A percentile compares a stretch with the other conserved stretches of the same genome.
These are phyloP conservation scores for Hylaeus anthracinus DNA, from an alignment of 1,140 invertebrate genomes.

Conservation along the genomic window DNA sequence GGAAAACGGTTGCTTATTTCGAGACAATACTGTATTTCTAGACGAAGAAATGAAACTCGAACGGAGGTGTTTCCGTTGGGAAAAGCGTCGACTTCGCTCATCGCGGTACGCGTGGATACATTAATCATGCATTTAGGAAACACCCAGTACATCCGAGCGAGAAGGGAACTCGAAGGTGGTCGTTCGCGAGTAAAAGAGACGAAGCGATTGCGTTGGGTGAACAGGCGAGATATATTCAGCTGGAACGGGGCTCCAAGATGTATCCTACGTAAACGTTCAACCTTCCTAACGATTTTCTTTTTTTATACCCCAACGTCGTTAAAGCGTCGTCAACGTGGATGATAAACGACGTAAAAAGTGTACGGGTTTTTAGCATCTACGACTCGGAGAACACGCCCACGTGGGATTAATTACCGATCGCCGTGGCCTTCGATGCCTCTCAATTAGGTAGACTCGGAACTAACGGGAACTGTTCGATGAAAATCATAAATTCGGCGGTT, in stretches of 20 bases:
- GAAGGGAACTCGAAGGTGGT: no score
- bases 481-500: conserved; percentile 15
- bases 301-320: background rate
- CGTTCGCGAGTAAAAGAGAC: no score
- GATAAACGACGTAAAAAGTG: conserved; percentile 32
- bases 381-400: conserved; percentile 7
- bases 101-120: no score
- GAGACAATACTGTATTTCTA: no score
- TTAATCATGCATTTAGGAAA: no score
- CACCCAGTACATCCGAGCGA: no score
- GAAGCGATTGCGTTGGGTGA: background rate
- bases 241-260: background rate
- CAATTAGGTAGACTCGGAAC: conserved; percentile 33
- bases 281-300: conserved; percentile 8
- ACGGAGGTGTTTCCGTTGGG: no score
- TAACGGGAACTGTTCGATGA: background rate
- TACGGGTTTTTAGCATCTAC: background rate
- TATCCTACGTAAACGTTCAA: background rate
- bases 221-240: background rate
- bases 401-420: conserved; percentile 43
- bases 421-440: conserved; percentile 21
- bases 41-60: no score
- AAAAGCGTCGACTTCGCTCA: no score
- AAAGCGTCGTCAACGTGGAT: background rate
- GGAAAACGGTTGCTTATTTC: no score